Evolutionary conservation across 2,888 invertebrate species (phyloP), one percentile per base, ranked within the genome.

Genomic region (Cataglyphis cursor): DNA sequence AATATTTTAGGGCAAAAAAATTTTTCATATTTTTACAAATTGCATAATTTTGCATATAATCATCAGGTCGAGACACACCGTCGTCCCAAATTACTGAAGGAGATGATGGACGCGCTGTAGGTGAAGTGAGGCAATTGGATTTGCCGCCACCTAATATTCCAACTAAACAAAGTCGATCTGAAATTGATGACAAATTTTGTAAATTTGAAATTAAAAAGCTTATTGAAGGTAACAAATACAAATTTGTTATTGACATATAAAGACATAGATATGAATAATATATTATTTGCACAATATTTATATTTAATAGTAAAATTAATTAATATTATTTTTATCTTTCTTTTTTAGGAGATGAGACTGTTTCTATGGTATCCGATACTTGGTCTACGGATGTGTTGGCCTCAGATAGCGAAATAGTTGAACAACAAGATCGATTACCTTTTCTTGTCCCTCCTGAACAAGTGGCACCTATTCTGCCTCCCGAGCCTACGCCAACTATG

Each of bases 361-460:
- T 99, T 91, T 99, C 99, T 54, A 97, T 99, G 93, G 99, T 99
- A 91, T 99, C 99, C 66, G 99, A 99, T 95, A 99, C 99, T 0
- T 99, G 99, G 99, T 99, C 99, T 90, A 99, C 99, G 0, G 99
- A 99, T 95, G 99, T 99, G 66, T 95, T 99, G 81, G 99, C 99
- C 0, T 99, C 99, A 80, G 99, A 99, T 95, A 99, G 98, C 15
- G 99, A 99, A 95, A 98, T 98, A 24, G 96, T 98, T 62, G 99
- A 99, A 88, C 97, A 97, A 88, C 96, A 96, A 35, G 97, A 97
- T 90, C 96, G 97, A 64, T 91, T 93, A 89, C 85, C 89, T 28
- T 94, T 93, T 68, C 90, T 93, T 18, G 90, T 92, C 1, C 89
- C 91, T 0, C 35, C 86, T 0, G 92, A 93, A 73, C 89, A 90